Percentiles rank a stretch among this genome's conserved stretches.
Evolutionary conservation across 2,113 vertebrate species (phyloP).

Genomic region (Cyanistes caeruleus): DNA sequence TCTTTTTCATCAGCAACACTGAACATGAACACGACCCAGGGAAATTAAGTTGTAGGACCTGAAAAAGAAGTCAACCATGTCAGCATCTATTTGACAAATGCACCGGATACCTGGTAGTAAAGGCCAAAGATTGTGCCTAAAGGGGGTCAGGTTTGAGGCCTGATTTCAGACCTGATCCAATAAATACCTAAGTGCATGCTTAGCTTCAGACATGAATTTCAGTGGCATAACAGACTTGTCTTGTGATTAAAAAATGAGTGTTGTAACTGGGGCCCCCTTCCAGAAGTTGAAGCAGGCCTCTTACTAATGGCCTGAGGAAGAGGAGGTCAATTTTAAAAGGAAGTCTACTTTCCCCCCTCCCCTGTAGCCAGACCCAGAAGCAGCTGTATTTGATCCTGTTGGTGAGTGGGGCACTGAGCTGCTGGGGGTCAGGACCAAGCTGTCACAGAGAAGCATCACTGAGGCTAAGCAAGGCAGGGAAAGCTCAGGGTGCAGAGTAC

Average conservation of each 20-base stretch:
- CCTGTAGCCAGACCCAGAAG: background rate
- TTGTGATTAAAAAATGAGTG: background rate
- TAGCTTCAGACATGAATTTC: constrained; percentile 15
- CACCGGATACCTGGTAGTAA: background rate
- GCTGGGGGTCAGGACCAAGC: background rate
- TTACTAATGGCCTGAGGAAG: constrained; percentile 12
- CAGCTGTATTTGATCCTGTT: constrained; percentile 11
- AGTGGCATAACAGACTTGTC: background rate
- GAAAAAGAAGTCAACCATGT: background rate
- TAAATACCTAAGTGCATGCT: background rate
- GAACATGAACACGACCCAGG: background rate
- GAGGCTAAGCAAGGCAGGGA: background rate
- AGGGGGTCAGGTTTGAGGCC: background rate
- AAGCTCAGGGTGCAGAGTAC: background rate
- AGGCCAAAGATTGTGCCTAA: background rate
- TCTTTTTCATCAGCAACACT: constrained; percentile 2
- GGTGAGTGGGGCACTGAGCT: background rate
- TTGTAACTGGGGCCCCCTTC: background rate
- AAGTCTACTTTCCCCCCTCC: background rate
- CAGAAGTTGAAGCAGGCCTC: constrained; percentile 11
- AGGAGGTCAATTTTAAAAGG: constrained; percentile 33
- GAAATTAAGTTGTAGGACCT: constrained; percentile 1
- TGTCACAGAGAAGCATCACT: background rate
- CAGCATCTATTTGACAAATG: constrained; percentile 21
- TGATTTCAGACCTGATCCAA: background rate